Conservation (phyloP, 2,888 invertebrate genomes). For the Mimumesa dahlbomi region DNA sequence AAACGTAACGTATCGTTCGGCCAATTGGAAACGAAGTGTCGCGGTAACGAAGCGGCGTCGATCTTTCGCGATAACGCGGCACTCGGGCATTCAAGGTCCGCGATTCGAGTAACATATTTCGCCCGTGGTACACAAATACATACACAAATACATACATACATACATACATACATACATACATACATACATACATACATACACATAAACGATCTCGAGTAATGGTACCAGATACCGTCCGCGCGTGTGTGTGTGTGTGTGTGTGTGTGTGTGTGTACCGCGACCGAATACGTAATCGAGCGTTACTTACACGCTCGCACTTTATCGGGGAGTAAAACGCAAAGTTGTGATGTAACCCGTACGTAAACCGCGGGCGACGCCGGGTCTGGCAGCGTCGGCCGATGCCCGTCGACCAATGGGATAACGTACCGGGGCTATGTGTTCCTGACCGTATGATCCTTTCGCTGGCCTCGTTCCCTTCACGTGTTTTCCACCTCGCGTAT, state of each 20-base stretch:
- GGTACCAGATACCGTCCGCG: too few species aligned
- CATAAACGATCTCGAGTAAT: too few species aligned
- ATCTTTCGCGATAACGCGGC: conserved; percentile 38
- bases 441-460: conserved; percentile 34
- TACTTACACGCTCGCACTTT: conserved; percentile 6
- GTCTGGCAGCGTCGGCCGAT: conserved; percentile 65
- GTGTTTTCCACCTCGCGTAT: conserved; percentile 17
- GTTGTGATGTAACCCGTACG: conserved; percentile 52
- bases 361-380: conserved; percentile 65
- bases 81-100: conserved; percentile 55
- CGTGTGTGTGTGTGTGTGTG: too few species aligned
- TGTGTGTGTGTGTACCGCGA: background rate
- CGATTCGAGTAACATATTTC: conserved; percentile 30
- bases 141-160: background rate
- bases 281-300: background rate
- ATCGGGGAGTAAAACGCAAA: conserved; percentile 12
- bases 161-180: conserved; percentile 1
- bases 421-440: conserved; percentile 16
- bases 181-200: too few species aligned
- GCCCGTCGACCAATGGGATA: conserved; percentile 53
- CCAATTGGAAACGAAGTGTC: background rate
- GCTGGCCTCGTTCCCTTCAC: conserved; percentile 40
- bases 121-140: conserved; percentile 5
- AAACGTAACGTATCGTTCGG: background rate
- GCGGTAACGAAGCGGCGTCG: conserved; percentile 1